phyloP scores from a whole-genome alignment of 1,140 invertebrate species.

The Chironomus tepperi region DNA sequence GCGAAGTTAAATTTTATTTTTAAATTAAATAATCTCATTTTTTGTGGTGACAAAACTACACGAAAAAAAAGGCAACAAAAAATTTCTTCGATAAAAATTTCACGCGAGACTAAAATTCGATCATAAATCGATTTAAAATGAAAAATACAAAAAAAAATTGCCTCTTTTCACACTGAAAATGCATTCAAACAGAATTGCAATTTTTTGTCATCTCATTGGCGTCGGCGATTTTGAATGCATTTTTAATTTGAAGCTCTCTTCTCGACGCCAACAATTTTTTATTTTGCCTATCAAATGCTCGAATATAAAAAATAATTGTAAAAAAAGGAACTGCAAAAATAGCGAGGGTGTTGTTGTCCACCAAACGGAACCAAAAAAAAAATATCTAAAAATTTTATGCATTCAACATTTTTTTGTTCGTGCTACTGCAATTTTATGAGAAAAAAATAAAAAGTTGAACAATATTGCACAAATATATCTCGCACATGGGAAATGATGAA shows the following conservation, averaged over 20 bases:
- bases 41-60: background rate
- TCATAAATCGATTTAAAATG: slow-evolving; percentile 13
- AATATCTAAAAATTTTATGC: slow-evolving; percentile 3
- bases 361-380: background rate
- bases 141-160: background rate
- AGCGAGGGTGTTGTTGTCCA: too few species aligned
- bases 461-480: background rate
- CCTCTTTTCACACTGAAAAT: background rate
- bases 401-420: background rate
- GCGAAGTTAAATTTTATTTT: slow-evolving; percentile 2
- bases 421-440: background rate
- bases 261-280: background rate
- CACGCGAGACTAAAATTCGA: background rate
- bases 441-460: background rate
- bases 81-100: background rate
- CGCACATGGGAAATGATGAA: slow-evolving; percentile 1
- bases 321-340: too few species aligned
- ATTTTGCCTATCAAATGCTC: background rate
- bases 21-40: slow-evolving; percentile 6
- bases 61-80: background rate
- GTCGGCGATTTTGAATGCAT: slow-evolving; percentile 6
- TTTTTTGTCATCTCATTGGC: background rate
- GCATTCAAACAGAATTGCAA: too few species aligned
- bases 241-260: slow-evolving; percentile 14
- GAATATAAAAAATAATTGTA: background rate